These are phyloP conservation scores for Tiliacea citrago DNA, from an alignment of 2,888 invertebrate species.

Conservation along the genomic window DNA sequence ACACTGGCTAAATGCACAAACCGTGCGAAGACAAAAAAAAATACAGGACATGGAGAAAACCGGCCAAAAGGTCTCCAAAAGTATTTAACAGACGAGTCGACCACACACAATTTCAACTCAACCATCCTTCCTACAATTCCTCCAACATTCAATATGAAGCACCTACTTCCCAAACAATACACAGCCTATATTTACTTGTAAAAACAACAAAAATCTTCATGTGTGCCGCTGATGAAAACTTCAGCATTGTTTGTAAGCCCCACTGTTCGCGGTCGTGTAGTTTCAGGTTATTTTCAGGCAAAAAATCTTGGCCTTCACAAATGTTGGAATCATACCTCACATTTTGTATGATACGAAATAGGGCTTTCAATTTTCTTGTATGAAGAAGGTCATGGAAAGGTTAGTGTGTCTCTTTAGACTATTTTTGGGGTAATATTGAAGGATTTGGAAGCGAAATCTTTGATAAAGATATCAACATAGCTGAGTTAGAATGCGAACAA, in stretches of 20 bases:
- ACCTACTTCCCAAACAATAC: conserved; percentile 36
- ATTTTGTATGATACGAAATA: conserved; percentile 30
- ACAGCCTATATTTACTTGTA: conserved; percentile 31
- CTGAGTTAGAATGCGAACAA: not conserved
- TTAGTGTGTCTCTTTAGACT: not conserved
- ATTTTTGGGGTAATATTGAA: not conserved
- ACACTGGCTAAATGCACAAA: too few relatives aligned
- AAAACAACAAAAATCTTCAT: conserved; percentile 47
- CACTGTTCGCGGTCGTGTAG: conserved; percentile 39
- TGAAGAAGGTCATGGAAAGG: conserved; percentile 25
- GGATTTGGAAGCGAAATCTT: not conserved
- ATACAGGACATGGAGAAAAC: too few relatives aligned
- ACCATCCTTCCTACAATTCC: not conserved
- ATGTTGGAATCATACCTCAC: conserved; percentile 33
- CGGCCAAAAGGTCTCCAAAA: too few relatives aligned
- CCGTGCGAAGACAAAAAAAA: too few relatives aligned
- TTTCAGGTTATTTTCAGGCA: conserved; percentile 46
- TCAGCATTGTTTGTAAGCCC: conserved; percentile 53
- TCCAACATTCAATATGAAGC: not conserved
- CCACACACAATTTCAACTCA: not conserved
- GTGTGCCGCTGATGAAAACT: conserved; percentile 56
- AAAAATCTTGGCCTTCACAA: conserved; percentile 53
- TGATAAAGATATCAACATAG: not conserved
- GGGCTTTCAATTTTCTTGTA: conserved; percentile 17
- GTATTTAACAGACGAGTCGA: not conserved